Base-by-base conservation (phyloP, 64 coral and sea anemone genomes). In the Porites australiensis region DNA sequence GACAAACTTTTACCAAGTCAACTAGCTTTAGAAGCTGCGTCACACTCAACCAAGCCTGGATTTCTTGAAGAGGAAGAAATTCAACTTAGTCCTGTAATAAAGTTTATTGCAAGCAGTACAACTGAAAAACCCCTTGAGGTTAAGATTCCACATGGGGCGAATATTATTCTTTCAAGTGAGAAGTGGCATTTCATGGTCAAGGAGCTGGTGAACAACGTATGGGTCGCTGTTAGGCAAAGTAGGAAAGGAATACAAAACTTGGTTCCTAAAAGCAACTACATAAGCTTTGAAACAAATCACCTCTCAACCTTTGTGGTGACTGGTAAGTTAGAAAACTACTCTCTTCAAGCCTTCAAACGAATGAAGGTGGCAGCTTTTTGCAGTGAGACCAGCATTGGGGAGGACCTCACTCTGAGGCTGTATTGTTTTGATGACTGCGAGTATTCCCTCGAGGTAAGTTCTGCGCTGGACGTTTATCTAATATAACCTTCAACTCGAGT, bases 341-440 rank as follows among this genome's bases (percentile, higher is more conserved):
- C 65, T 10, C 6, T 45, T 37, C 60, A 45, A 13, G 88, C 64
- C 1, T n/a, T 80, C 13, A 90, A 90, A 47, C 70, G 88, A 19
- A 90, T 90, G 88, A 77, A 90, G 88, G 23, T 90, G 44, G 77
- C 64, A 44, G 21, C 79, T 44, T 90, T 90, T 43, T 68, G 75
- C 46, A 82, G 12, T 8, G 52, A 70, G 20, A 78, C 77, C 22
- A 82, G 50, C 64, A 48, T 90, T 50, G 79, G 88, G n/a, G 88
- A 90, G 43, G 14, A 57, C 8, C 65, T 90, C 58, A 15, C 71
- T 50, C 22, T 90, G 22, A 68, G 47, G n/a, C 13, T 90, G 4
- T 77, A 90, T 54, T 78, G 77, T 70, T 79, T 90, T 37, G 88
- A 90, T 19, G 88, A 90, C 58, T 71, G 76, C 22, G 78, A 86